These are phyloP conservation scores for Hydrochoerus hydrochaeris DNA, from an alignment of 2,113 vertebrate species.

Conservation along the genomic window DNA sequence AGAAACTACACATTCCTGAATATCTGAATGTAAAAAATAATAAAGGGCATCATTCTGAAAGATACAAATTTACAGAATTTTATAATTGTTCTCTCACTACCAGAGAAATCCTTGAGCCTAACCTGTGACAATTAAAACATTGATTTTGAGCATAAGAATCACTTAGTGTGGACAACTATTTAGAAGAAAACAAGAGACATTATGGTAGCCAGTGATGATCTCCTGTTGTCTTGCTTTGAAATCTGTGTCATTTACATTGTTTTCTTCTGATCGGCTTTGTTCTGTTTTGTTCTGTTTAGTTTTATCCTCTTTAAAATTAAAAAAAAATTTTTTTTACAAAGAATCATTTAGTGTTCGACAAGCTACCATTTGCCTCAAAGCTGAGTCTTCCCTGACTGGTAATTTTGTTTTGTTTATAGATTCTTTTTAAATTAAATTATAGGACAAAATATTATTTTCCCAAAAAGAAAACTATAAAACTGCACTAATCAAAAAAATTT, in stretches of 20 bases:
- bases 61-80: neutral
- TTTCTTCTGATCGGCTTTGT: too few relatives aligned
- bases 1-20: neutral
- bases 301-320: too few relatives aligned
- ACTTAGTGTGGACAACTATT: neutral
- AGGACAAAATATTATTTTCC: neutral
- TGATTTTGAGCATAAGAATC: neutral
- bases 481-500: neutral
- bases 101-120: neutral
- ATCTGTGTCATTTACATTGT: too few relatives aligned
- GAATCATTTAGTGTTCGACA: neutral
- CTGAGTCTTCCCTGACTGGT: neutral
- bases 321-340: too few relatives aligned
- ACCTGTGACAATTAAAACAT: neutral
- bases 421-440: conserved; percentile 26
- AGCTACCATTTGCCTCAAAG: neutral
- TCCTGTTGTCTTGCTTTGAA: too few relatives aligned
- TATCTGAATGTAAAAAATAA: neutral
- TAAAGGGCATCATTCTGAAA: neutral
- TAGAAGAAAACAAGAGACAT: too few relatives aligned
- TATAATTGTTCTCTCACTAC: neutral
- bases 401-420: neutral
- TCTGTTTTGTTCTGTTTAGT: too few relatives aligned
- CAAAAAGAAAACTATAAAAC: conserved; percentile 29
- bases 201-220: too few relatives aligned